A percentile compares a stretch with the other conserved stretches of the same genome.
Evolutionary conservation across 30 jellyfish, hydroid and myxozoan species (phyloP).

Genomic region (Turritopsis rubra): DNA sequence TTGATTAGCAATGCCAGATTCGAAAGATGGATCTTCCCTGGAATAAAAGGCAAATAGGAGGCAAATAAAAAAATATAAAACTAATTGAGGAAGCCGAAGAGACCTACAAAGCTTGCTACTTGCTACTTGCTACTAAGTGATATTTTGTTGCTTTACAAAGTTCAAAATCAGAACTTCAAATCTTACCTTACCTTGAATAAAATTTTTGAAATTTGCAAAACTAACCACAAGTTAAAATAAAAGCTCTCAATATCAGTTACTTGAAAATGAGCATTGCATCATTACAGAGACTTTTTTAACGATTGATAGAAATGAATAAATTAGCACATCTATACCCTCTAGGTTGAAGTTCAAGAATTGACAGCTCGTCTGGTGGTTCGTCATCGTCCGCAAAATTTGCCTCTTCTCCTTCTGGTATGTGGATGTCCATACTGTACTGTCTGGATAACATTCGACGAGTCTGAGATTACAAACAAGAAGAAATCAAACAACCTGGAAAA

Average conservation of each 20-base stretch:
- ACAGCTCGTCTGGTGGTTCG: not conserved
- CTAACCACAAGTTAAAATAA: too few relatives aligned
- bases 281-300: not conserved
- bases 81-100: too few relatives aligned
- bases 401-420: not conserved
- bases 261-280: too few relatives aligned
- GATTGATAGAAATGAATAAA: not conserved
- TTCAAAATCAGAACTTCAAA: too few relatives aligned
- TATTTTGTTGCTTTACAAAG: too few relatives aligned
- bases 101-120: too few relatives aligned
- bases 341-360: not conserved
- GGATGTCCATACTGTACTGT: not conserved
- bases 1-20: conserved; percentile 85
- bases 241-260: too few relatives aligned
- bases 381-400: not conserved
- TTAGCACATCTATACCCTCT: not conserved
- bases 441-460: not conserved
- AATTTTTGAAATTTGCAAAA: too few relatives aligned
- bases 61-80: too few relatives aligned
- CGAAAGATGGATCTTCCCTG: conserved; percentile 44
- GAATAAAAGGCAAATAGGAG: not conserved
- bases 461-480: not conserved
- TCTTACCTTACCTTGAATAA: too few relatives aligned
- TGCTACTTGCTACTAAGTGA: too few relatives aligned
- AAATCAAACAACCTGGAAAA: not conserved